These are phyloP conservation scores for Grammomys dolichurus DNA, from an alignment of 2,113 vertebrate species.

Conservation along the genomic window DNA sequence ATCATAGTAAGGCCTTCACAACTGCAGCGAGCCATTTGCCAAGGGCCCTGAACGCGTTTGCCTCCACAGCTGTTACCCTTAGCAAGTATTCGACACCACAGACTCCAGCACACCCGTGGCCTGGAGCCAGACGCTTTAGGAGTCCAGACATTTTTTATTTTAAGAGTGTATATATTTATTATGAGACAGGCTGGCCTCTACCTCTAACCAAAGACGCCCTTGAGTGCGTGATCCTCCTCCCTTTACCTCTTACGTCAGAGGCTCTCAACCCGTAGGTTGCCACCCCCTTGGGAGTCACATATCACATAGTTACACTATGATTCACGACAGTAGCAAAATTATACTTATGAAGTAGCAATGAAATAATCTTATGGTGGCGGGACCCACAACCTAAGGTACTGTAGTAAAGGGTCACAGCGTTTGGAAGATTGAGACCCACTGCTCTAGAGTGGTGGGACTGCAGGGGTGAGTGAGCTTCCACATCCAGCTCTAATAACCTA, in stretches of 20 bases:
- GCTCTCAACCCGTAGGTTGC: too few species aligned
- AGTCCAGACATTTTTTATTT: not conserved
- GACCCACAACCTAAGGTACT: too few species aligned
- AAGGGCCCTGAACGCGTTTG: not conserved
- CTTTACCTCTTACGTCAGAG: not conserved
- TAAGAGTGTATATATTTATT: not conserved
- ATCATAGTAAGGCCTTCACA: not conserved
- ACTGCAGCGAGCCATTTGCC: not conserved
- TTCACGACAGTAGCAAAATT: too few species aligned
- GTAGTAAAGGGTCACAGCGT: too few species aligned
- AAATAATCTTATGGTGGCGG: too few species aligned
- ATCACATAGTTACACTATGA: too few species aligned
- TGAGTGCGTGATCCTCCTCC: not conserved
- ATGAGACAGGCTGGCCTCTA: not conserved
- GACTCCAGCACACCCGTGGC: not conserved
- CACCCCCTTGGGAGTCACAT: too few species aligned
- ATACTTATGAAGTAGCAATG: too few species aligned
- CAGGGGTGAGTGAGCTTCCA: not conserved
- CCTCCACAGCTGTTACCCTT: not conserved
- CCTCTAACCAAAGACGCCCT: not conserved
- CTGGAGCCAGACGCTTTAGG: not conserved
- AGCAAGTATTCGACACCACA: not conserved
- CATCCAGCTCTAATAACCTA: too few species aligned
- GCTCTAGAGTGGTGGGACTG: not conserved
- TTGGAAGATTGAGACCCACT: too few species aligned